phyloP scores from a whole-genome alignment of 2,888 invertebrate species.

The Cantharis nigra region DNA sequence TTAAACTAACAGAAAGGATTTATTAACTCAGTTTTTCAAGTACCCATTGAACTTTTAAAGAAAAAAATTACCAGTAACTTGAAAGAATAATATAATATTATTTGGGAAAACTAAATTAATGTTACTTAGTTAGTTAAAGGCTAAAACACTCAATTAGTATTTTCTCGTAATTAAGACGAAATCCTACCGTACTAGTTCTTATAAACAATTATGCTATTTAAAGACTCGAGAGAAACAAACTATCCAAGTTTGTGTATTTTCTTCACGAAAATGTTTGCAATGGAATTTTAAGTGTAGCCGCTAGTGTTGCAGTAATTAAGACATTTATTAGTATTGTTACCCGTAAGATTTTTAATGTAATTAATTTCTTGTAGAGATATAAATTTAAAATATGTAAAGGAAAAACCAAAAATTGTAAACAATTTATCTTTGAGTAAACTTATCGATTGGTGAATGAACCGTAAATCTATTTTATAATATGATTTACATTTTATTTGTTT shows the following conservation, averaged over 20 bases:
- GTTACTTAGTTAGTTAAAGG: neutral
- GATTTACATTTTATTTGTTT: neutral
- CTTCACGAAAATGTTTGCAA: neutral
- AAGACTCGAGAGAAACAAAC: neutral
- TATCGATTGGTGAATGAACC: neutral
- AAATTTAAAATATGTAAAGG: neutral
- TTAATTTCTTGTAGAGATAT: neutral
- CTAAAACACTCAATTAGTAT: neutral
- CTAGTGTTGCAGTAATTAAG: neutral
- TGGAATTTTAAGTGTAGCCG: neutral
- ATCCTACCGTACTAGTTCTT: neutral
- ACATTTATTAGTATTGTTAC: neutral
- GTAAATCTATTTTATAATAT: neutral
- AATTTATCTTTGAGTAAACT: neutral
- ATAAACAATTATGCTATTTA: neutral
- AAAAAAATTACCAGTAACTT: neutral
- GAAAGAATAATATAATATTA: no score
- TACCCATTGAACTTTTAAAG: neutral
- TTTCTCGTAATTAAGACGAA: neutral
- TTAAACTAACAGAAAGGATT: neutral
- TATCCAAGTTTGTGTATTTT: neutral
- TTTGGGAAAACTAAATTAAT: no score
- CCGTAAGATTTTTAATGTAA: neutral
- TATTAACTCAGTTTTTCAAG: neutral
- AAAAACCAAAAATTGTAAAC: neutral